Base-by-base conservation (phyloP, 2,797 vertebrate genomes). In the Eulemur rubriventer region DNA sequence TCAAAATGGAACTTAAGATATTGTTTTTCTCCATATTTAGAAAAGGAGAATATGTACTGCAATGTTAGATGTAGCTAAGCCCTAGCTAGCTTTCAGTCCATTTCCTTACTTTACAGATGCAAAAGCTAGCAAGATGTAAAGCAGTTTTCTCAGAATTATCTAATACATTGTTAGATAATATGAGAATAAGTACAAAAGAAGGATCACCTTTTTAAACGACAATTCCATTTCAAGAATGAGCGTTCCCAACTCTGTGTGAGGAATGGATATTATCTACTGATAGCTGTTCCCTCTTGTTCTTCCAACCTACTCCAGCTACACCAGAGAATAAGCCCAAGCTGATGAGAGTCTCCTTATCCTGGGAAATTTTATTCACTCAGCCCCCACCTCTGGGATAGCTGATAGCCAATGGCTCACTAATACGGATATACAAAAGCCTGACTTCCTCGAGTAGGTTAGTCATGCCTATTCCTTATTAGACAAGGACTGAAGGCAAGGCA, bases 311-410 rank as follows among this genome's bases (percentile, higher is more conserved):
- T 9, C 20, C 14, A 50, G 8, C 8, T 46, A 72, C 48, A 59
- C 26, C 26, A 78, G 30, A 70, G 22, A 65, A 35, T 57, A 43
- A 57, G 5, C 6, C 7, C 7, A 4, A 65, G 2, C 0, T 33
- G 9, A 43, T 4, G 17, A 83, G 3, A 50, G 16, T 10, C 13
- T n/a, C 13, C n/a, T 82, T 46, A 87, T 12, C 10, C 22, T 70
- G 46, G 26, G 26, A 41, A 69, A 30, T 46, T 75, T n/a, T 17
- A 10, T 86, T 88, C n/a, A 38, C 13, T 7, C 6, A 75, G 9
- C 7, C 1, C 7, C 16, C 0, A 30, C 4, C 63, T 4, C 17
- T 57, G 1, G 48, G 0, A 4, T 48, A 20, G 2, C 43, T 61
- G 24, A 48, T 17, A 73, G 43, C 16, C 20, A 80, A 2, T 50